These are phyloP conservation scores for Dissostichus mawsoni DNA, from an alignment of 2,113 vertebrate genomes.

Conservation along the genomic window DNA sequence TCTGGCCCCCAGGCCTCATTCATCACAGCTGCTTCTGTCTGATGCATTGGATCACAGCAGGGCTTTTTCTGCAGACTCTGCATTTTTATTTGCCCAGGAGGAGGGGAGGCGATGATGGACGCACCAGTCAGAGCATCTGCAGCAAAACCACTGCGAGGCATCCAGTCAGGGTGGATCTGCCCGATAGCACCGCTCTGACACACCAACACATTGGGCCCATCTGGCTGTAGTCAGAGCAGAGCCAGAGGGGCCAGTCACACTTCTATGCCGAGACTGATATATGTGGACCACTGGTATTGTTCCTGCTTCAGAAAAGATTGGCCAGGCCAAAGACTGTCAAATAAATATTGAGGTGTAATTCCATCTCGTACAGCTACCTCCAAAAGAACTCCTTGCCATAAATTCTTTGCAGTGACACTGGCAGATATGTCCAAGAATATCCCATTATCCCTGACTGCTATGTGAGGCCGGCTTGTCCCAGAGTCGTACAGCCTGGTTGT, in stretches of 20 bases:
- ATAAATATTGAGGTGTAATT: slow-evolving; percentile 53
- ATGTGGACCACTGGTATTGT: slow-evolving; percentile 46
- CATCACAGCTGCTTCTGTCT: slow-evolving; percentile 73
- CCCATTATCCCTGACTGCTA: slow-evolving; percentile 31
- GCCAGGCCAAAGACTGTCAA: slow-evolving; percentile 41
- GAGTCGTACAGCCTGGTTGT: slow-evolving; percentile 18
- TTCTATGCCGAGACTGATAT: slow-evolving; percentile 39
- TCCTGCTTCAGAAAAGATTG: slow-evolving; percentile 46
- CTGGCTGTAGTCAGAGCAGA: slow-evolving; percentile 55
- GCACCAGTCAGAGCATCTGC: slow-evolving; percentile 67
- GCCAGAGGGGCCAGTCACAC: slow-evolving; percentile 56
- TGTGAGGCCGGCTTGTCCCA: slow-evolving; percentile 35
- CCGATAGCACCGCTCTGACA: slow-evolving; percentile 55
- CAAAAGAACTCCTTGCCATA: slow-evolving; percentile 29
- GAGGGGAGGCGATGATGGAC: slow-evolving; percentile 67
- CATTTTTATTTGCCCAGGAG: slow-evolving; percentile 62
- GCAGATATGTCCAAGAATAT: slow-evolving; percentile 54
- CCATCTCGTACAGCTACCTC: slow-evolving; percentile 37
- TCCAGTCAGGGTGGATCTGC: slow-evolving; percentile 47
- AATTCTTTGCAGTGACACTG: slow-evolving; percentile 39
- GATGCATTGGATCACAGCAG: slow-evolving; percentile 54
- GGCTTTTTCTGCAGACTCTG: slow-evolving; percentile 66
- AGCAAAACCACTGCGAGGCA: slow-evolving; percentile 48
- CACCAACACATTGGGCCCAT: slow-evolving; percentile 56
- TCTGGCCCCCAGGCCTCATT: slow-evolving; percentile 70